phyloP scores from a whole-genome alignment of 1,140 invertebrate genomes.

The Drosophila rhopaloa region DNA sequence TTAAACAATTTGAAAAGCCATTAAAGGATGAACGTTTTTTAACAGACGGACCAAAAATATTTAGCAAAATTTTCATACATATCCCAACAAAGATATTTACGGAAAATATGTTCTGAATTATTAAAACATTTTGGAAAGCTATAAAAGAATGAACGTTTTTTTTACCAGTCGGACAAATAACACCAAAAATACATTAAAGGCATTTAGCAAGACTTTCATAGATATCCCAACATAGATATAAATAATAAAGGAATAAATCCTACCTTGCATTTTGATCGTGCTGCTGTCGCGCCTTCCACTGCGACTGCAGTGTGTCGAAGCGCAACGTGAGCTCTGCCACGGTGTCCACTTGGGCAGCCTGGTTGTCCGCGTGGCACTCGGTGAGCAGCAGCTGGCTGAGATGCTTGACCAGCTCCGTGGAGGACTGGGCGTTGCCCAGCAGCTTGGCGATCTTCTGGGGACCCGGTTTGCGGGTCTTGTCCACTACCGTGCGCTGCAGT shows the following conservation, averaged over 20 bases:
- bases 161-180: background rate
- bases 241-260: background rate
- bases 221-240: background rate
- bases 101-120: no score
- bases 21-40: no score
- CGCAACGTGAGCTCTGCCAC: constrained; percentile 88
- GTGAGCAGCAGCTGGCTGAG: constrained; percentile 90
- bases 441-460: constrained; percentile 87
- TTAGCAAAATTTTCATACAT: no score
- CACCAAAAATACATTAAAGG: no score
- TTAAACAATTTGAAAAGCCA: no score
- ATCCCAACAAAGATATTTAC: no score
- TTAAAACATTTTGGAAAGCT: no score
- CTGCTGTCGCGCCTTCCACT: constrained; percentile 89
- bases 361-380: constrained; percentile 89
- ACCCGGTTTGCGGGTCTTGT: constrained; percentile 85
- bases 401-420: constrained; percentile 91
- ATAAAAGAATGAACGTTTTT: no score
- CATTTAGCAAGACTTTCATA: constrained; percentile 24
- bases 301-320: constrained; percentile 89
- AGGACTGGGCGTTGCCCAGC: constrained; percentile 89
- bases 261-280: constrained; percentile 84
- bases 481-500: constrained; percentile 86
- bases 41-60: no score
- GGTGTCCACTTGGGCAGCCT: constrained; percentile 88